Evolutionary conservation across 2,888 invertebrate species (phyloP), one percentile per base, ranked within the genome.

Genomic region (Myathropa florea): DNA sequence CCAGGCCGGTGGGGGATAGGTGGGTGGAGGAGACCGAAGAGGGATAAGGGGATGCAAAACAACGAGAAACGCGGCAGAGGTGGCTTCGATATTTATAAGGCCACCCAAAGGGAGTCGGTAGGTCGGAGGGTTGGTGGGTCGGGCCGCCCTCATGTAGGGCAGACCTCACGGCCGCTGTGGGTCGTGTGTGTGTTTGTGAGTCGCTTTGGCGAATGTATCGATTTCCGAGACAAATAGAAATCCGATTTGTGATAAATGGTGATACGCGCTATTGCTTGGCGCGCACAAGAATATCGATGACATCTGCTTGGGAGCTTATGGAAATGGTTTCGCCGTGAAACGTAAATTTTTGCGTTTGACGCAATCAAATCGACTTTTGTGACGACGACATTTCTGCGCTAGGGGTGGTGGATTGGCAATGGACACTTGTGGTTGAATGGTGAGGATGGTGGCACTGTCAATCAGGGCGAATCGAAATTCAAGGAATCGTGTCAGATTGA

Each of bases 201-300:
- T 67, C 28, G 68, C 59, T 14, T 59, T 68, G 55, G 55, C 39
- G 30, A 68, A 63, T 68, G 68, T 81, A 75, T 81, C 80, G 73
- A 81, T 75, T 75, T 75, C 36, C 53, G 61, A 65, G 67, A 68
- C 67, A 68, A 81, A 80, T 73, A 72, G 60, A 73, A 80, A 81
- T 75, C 73, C 61, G 73, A 75, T 81, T 63, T 61, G 80, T 80
- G 80, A 80, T 80, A 80, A 73, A 80, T 39, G 46, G 46, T 18
- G 80, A 61, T 80, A 60, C 67, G 59, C 59, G 57, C 60, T 33
- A 33, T 57, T 24, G 59, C 65, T 57, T 21, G 53, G 60, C 36
- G 60, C 24, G 39, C 77, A 65, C n/a, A 21, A 24, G 64, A 9
- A 71, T 71, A 78, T 70, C 53, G 65, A 26, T 80, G 80, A 73